These are phyloP conservation scores for Cryptomyrus ogoouensis DNA, from an alignment of 2,113 vertebrate genomes.

Conservation along the genomic window DNA sequence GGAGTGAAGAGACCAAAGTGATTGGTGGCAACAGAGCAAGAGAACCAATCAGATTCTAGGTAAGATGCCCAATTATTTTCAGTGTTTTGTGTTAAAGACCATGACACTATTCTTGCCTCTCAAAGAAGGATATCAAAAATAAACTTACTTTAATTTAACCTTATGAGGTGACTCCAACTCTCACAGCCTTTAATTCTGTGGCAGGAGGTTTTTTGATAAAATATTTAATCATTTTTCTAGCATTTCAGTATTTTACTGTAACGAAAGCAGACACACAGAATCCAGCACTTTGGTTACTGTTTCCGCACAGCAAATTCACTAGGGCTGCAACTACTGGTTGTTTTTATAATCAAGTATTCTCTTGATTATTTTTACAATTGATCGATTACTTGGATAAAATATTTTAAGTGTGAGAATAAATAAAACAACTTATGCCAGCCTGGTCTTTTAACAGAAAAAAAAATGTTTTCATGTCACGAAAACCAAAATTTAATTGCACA, in stretches of 20 bases:
- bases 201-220: not conserved
- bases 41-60: slow-evolving; percentile 82
- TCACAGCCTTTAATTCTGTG: not conserved
- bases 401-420: not conserved
- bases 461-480: not conserved
- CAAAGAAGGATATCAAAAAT: not conserved
- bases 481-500: not conserved
- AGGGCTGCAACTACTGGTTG: not conserved
- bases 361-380: not conserved
- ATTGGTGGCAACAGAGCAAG: slow-evolving; percentile 72
- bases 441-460: not conserved
- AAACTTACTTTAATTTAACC: not conserved
- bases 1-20: slow-evolving; percentile 84
- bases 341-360: not conserved
- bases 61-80: slow-evolving; percentile 35
- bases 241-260: not conserved
- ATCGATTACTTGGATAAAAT: not conserved
- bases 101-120: not conserved
- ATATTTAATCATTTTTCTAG: no score
- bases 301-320: not conserved
- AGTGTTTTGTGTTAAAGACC: not conserved
- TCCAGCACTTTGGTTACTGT: no score
- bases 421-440: not conserved
- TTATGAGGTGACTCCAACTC: not conserved
- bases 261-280: not conserved